These are phyloP conservation scores for Megalurothrips usitatus DNA, from an alignment of 2,888 invertebrate species.

Conservation along the genomic window DNA sequence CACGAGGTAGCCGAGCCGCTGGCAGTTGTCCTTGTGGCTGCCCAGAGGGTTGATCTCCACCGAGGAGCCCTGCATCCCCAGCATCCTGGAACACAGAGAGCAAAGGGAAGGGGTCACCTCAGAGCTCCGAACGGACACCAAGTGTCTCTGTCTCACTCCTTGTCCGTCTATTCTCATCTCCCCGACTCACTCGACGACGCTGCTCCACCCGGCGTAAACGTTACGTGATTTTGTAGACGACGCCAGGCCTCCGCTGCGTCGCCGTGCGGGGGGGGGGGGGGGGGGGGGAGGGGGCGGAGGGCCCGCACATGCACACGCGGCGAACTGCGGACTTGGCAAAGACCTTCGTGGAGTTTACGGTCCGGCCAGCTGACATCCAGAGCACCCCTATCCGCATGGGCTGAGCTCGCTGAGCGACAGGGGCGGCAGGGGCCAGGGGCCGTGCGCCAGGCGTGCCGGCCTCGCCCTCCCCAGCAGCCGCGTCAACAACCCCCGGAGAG, in stretches of 20 bases:
- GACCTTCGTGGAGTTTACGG: conserved; percentile 10
- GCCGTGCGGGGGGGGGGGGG: neutral
- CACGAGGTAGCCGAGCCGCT: conserved; percentile 63
- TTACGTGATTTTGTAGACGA: no score
- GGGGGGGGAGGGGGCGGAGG: no score
- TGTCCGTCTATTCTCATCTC: no score
- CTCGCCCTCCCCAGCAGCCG: neutral
- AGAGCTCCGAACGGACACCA: neutral
- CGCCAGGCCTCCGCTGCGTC: neutral
- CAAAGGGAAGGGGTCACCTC: neutral
- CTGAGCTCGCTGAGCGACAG: neutral
- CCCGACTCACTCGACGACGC: no score
- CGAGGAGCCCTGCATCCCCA: conserved; percentile 45
- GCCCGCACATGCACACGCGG: neutral
- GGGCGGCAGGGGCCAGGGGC: neutral
- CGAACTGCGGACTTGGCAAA: neutral
- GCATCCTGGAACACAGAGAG: conserved; percentile 45
- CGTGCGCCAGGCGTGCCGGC: neutral
- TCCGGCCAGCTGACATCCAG: neutral
- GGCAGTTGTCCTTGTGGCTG: conserved; percentile 62
- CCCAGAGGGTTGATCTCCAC: conserved; percentile 35
- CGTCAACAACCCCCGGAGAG: neutral
- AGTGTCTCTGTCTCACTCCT: no score
- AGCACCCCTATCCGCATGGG: neutral
- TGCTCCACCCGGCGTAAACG: no score